Evolutionary conservation across 2,797 vertebrate genomes (phyloP), one percentile per base, ranked within the genome.

Genomic region (Balearica regulorum): DNA sequence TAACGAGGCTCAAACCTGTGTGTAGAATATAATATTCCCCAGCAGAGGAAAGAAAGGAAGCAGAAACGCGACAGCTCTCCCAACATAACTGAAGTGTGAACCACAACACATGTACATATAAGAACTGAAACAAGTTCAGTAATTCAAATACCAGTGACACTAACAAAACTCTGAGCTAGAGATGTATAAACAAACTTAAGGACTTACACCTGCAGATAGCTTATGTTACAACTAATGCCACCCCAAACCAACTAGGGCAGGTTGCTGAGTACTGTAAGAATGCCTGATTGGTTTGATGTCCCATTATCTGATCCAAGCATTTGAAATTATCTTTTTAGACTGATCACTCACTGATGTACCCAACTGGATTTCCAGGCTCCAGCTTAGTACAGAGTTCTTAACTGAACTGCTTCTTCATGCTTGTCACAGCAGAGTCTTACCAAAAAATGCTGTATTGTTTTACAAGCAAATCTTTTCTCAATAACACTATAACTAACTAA

Each of bases 71-170:
- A 14, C 28, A 80, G 55, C 39, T 73, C 29, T 8, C 51, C 69
- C 43, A 44, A 2, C 6, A 1, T 2, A 33, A 13, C 43, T 8
- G 5, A 20, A 41, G 9, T 1, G 33, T 29, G n/a, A 58, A 43
- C 83, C 83, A 54, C 3, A 43, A 55, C 85, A 70, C 46, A 10
- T 0, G 22, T 5, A 51, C 13, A 16, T 0, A 15, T 4, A 49
- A 35, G 18, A 82, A 13, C 28, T 21, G 31, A 55, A 87, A 62
- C 10, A 10, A 7, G 3, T 13, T 49, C 75, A 58, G 46, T 9
- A 37, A 51, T 21, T 62, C 41, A 54, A 46, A 49, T 20, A 29
- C 60, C 55, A 73, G 37, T 5, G 70, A 70, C 35, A 39, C 15
- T 28, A 76, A 77, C 31, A 55, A 28, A 72, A 35, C 69, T 29